phyloP scores from a whole-genome alignment of 2,888 invertebrate species.

The Drosophila putrida region DNA sequence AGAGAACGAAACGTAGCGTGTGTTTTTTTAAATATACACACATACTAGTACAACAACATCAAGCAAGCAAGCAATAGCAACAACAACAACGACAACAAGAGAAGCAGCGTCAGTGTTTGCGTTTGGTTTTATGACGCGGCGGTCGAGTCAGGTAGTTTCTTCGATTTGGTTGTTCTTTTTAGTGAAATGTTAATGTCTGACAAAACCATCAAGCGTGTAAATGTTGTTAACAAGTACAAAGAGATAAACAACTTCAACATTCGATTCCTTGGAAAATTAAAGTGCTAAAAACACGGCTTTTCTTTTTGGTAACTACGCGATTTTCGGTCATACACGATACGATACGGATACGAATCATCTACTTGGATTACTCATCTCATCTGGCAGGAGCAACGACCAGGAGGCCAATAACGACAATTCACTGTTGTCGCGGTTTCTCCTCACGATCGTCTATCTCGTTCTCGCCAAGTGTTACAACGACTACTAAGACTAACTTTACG shows the following conservation, averaged over 20 bases:
- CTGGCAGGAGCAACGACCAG: slow-evolving; percentile 61
- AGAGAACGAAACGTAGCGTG: slow-evolving; percentile 61
- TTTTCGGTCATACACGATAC: neutral
- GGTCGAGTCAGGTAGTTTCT: slow-evolving; percentile 73
- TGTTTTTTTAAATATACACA: slow-evolving; percentile 54
- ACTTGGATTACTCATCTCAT: slow-evolving; percentile 69
- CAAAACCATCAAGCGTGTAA: slow-evolving; percentile 67
- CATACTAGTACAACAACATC: slow-evolving; percentile 34
- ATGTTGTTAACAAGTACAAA: slow-evolving; percentile 63
- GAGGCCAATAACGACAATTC: slow-evolving; percentile 51
- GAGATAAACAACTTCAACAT: slow-evolving; percentile 35
- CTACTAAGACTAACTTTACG: slow-evolving; percentile 50
- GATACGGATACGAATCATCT: slow-evolving; percentile 26
- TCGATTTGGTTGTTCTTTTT: slow-evolving; percentile 42
- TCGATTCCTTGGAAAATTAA: slow-evolving; percentile 24
- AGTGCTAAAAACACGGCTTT: slow-evolving; percentile 28
- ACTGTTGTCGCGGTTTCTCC: slow-evolving; percentile 38
- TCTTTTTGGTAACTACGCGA: slow-evolving; percentile 3
- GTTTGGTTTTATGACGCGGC: slow-evolving; percentile 74
- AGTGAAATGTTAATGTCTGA: slow-evolving; percentile 50
- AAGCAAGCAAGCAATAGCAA: too few species aligned
- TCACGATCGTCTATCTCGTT: slow-evolving; percentile 23
- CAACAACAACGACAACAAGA: slow-evolving; percentile 36
- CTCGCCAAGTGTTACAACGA: slow-evolving; percentile 36
- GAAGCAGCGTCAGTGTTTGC: slow-evolving; percentile 56